Evolutionary conservation across 2,888 invertebrate genomes (phyloP), one percentile per base, ranked within the genome.

Genomic region (Sphaerophoria taeniata): DNA sequence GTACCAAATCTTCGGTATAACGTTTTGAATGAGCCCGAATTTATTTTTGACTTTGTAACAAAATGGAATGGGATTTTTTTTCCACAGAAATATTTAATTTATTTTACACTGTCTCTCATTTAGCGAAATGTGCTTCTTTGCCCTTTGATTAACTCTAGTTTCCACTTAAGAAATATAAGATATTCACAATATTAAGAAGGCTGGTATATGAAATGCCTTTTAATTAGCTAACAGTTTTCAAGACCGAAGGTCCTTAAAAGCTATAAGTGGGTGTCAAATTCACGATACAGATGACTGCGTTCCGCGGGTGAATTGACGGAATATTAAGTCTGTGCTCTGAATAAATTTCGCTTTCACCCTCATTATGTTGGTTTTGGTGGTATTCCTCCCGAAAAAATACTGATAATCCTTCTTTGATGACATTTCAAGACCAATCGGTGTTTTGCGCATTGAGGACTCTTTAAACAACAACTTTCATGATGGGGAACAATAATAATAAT

Each of bases 191-290:
- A n/a, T n/a, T n/a, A 45, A 16, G 34, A 43, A 63, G 53, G 56
- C 63, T 65, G 75, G 67, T 71, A 84, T 84, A 80, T 69, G 73
- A 80, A 85, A 85, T 80, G 73, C 43, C 72, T 55, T 85, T 77
- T 85, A 81, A 85, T 81, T 85, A 85, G 73, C 76, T 61, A 49
- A 45, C n/a, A n/a, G 61, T 69, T 53, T 65, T 73, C 39, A 71
- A 76, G 61, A 39, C 51, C 55, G 61, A 76, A 63, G 53, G 36
- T 51, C 61, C 36, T 39, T 43, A 43, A 24, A 24, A 24, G 24
- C 12, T 67, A 56, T 70, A 51, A 80, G 81, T 85, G 85, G 77
- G 81, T 85, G 85, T 85, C 85, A 85, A 77, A 85, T 81, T 85
- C 85, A 81, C 65, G 53, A 80, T 75, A 72, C 75, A 60, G 72